Base-by-base conservation (phyloP, 2,797 vertebrate genomes). In the Sebastes miniatus region DNA sequence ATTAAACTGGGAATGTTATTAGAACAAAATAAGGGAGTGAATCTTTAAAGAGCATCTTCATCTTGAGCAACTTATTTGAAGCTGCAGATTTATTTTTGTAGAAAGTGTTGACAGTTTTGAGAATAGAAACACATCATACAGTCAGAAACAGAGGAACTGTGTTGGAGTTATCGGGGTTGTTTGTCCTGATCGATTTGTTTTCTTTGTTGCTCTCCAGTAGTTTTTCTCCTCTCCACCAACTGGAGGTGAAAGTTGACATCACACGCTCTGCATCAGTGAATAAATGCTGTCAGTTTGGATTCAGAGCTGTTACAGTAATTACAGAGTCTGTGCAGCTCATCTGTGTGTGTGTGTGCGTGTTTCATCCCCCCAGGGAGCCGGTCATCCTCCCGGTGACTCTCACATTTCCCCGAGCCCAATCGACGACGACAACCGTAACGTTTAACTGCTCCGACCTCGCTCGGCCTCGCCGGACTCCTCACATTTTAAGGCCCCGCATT, bases 341-440 rank as follows among this genome's bases (percentile, higher is more conserved):
- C 20, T 58, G 34, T 75, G 73, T 59, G 50, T 31, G 73, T 50
- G 52, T 58, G 34, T 76, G 73, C 47, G 50, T 58, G 34, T 57
- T 61, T 73, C 61, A 4, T 34, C 68, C 56, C 64, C 9, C 20
- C 39, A 4, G 68, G 62, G 39, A 67, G 61, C 66, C 11, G 2
- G 34, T 31, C 52, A 56, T 79, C 76, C 81, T 80, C 69, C 39
- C 22, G 1, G 14, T 72, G 22, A 71, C 13, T 68, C 68, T 83
- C 74, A 62, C 68, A 52, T 57, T 77, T 69, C 73, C 47, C 47
- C 6, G 67, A 73, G 76, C 34, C 79, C 73, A 67, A 88, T 82
- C 72, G 72, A 10, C 76, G 68, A 83, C 81, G 83, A 84, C 81
- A 83, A 5, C 39, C 69, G 25, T 54, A 68, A 73, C 76, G 39